A percentile compares a stretch with the other conserved stretches of the same genome.
Evolutionary conservation across 2,113 vertebrate genomes (phyloP).

Genomic region (Seriola rivoliana): DNA sequence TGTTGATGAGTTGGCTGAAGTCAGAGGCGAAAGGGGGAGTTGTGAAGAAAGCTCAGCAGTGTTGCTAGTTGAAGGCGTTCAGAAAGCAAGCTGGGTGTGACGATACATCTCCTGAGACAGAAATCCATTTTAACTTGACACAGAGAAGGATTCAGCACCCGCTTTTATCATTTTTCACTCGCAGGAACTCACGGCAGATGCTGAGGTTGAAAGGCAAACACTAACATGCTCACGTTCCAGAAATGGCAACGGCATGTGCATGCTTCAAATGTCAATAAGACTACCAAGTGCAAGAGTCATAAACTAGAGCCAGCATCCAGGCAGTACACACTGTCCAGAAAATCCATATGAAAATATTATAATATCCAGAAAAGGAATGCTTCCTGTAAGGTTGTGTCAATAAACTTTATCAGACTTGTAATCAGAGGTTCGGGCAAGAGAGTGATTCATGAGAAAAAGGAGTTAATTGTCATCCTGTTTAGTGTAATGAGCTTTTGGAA

Average conservation of each 20-base stretch:
- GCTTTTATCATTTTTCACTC: constrained; percentile 31
- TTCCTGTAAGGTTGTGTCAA: not conserved
- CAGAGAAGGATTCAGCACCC: constrained; percentile 36
- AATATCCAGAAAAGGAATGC: constrained; percentile 18
- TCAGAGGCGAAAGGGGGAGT: constrained; percentile 36
- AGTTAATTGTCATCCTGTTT: constrained; percentile 36
- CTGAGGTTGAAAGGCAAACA: constrained; percentile 65
- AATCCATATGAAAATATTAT: constrained; percentile 40
- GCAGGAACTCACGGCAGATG: constrained; percentile 60
- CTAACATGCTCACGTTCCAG: constrained; percentile 53
- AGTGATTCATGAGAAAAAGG: not conserved
- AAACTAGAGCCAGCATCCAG: constrained; percentile 66
- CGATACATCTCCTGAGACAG: constrained; percentile 34
- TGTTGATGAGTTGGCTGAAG: constrained; percentile 60
- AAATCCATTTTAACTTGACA: constrained; percentile 51
- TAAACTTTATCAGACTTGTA: not conserved
- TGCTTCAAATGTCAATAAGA: constrained; percentile 82
- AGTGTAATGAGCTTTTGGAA: constrained; percentile 45
- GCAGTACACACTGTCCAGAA: constrained; percentile 36
- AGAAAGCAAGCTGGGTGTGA: constrained; percentile 55
- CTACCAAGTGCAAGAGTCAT: constrained; percentile 60
- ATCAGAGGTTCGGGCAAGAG: not conserved
- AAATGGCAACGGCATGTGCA: constrained; percentile 77
- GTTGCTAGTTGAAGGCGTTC: constrained; percentile 42
- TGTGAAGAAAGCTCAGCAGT: constrained; percentile 52